phyloP scores from a whole-genome alignment of 1,140 invertebrate genomes.

The Nebria ingens region DNA sequence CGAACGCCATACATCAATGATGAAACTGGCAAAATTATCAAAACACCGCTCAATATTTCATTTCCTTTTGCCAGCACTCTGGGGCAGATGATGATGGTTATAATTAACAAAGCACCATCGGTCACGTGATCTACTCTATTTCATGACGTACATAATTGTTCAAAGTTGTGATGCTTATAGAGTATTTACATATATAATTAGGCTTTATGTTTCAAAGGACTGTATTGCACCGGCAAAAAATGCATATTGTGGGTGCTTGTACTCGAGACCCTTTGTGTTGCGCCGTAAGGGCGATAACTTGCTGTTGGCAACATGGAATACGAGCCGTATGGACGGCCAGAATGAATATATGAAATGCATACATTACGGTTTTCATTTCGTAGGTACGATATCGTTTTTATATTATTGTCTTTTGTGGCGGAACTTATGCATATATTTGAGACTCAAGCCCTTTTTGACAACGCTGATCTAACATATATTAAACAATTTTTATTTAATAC shows the following conservation, averaged over 20 bases:
- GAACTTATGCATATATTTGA: too few relatives aligned
- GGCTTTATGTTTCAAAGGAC: constrained; percentile 21
- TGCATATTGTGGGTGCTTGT: background rate
- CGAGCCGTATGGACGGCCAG: background rate
- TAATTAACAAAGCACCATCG: constrained; percentile 19
- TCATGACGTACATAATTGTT: constrained; percentile 25
- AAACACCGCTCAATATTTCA: background rate
- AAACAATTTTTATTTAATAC: too few relatives aligned
- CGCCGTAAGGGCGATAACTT: too few relatives aligned
- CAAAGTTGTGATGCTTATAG: constrained; percentile 25
- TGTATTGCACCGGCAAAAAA: background rate
- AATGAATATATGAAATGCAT: background rate
- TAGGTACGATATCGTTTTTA: background rate
- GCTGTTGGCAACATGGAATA: background rate
- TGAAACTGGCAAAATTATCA: background rate
- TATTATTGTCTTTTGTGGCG: background rate
- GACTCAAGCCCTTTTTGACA: too few relatives aligned
- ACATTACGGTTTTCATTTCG: background rate
- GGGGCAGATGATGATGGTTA: too few relatives aligned
- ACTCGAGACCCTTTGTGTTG: too few relatives aligned
- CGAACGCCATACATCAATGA: background rate
- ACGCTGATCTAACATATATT: too few relatives aligned
- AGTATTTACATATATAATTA: constrained; percentile 28
- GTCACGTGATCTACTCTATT: constrained; percentile 18
- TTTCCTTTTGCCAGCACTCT: too few relatives aligned